Base-by-base conservation (phyloP, 2,888 invertebrate genomes). In the Chrysopilus asiliformis region DNA sequence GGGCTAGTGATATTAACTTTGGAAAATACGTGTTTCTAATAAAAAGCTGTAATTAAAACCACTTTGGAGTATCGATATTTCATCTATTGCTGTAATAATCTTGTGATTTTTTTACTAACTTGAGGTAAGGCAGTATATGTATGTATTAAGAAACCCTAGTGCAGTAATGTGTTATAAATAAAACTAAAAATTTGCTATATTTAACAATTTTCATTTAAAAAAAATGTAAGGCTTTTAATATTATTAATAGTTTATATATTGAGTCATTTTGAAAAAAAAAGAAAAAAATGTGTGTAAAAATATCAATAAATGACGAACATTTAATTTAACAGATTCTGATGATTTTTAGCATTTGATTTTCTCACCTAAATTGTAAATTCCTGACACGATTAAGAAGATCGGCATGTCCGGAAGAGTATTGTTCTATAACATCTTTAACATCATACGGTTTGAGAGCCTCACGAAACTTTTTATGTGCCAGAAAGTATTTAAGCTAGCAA, bases 371-470 rank as follows among this genome's bases (percentile, higher is more conserved):
- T 66, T 87, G 86, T 53, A 87, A 72, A 68, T 76, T 81, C 73
- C 84, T 85, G 61, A 85, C 83, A 65, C 87, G 70, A 60, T 81
- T 80, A 58, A 87, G 74, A 63, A 89, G 78, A 67, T 89, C 87
- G 47, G 86, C 82, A 65, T 85, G 84, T 57, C 79, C 79, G 52
- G 84, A 83, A 43, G 84, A 84, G 68, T 86, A 87, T 67, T 89
- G 87, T 66, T 89, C 87, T 65, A 89, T 87, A 63, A 89, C 87
- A 68, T 89, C 89, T 71, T 87, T 89, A 58, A 89, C 87, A 70
- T 89, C 89, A 68, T 89, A 89, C 48, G 89, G 89, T 68, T 86
- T 82, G 65, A 87, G 72, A 55, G 86, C 86, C 70, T 87, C 86
- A 68, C 83, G 81, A 74, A 89, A 89, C 70, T 86, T 85, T 68